These are phyloP conservation scores for Drosophila histrio DNA, from an alignment of 2,888 invertebrate species.

Conservation along the genomic window DNA sequence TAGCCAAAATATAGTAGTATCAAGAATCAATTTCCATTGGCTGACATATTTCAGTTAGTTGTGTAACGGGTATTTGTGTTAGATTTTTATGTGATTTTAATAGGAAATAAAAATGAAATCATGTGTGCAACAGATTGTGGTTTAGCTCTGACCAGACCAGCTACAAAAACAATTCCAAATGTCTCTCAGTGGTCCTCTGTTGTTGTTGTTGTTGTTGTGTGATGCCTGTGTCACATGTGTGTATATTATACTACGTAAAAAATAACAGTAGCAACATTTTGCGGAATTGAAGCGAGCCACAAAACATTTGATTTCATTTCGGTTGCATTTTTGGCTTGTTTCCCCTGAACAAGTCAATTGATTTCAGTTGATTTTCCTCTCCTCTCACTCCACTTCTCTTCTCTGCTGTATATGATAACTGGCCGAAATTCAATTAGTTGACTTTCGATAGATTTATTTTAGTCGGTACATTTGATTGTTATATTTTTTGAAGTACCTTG, in stretches of 20 bases:
- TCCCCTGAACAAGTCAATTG: slow-evolving; percentile 42
- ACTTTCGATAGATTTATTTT: slow-evolving; percentile 49
- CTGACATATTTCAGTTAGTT: slow-evolving; percentile 36
- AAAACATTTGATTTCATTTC: slow-evolving; percentile 75
- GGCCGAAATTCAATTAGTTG: slow-evolving; percentile 66
- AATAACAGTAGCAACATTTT: slow-evolving; percentile 45
- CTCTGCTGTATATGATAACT: slow-evolving; percentile 2
- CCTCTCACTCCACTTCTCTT: not conserved
- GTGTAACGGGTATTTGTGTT: slow-evolving; percentile 52
- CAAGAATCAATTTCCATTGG: slow-evolving; percentile 47
- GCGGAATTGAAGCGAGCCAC: slow-evolving; percentile 64
- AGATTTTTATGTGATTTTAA: slow-evolving; percentile 78
- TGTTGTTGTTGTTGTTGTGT: slow-evolving; percentile 31
- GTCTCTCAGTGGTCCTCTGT: slow-evolving; percentile 22
- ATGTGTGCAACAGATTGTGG: slow-evolving; percentile 79
- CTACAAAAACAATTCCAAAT: slow-evolving; percentile 37
- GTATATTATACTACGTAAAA: slow-evolving; percentile 3
- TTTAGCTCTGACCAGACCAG: slow-evolving; percentile 18
- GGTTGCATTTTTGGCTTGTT: slow-evolving; percentile 18
- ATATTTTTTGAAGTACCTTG: slow-evolving; percentile 34
- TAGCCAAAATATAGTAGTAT: slow-evolving; percentile 26
- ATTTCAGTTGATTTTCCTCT: slow-evolving; percentile 15
- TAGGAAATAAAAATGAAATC: slow-evolving; percentile 79
- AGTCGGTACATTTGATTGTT: slow-evolving; percentile 29
- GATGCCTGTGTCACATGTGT: slow-evolving; percentile 51